Conservation (phyloP, 2,888 invertebrate genomes). For the Protula sp. region DNA sequence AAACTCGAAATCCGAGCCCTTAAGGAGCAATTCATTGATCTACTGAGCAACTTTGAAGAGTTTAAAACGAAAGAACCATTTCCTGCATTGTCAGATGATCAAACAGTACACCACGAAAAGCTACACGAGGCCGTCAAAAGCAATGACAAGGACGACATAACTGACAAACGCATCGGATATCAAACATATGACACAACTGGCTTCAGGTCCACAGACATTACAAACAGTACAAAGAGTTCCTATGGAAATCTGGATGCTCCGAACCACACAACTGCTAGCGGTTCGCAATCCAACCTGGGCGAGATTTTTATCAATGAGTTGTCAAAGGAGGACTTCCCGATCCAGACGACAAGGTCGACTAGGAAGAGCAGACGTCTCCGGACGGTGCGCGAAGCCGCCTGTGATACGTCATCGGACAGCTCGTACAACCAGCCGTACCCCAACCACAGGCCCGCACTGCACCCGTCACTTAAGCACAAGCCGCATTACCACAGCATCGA, state of each 20-base stretch:
- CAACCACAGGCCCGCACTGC: neutral
- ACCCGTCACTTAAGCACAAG: neutral
- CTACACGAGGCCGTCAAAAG: neutral
- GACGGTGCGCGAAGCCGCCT: neutral
- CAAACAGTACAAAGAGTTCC: neutral
- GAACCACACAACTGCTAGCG: neutral
- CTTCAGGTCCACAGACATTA: neutral
- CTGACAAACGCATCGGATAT: neutral
- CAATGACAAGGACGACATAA: neutral
- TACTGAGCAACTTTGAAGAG: conserved; percentile 13
- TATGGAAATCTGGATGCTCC: neutral
- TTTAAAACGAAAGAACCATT: neutral
- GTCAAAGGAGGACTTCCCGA: neutral
- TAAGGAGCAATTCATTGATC: conserved; percentile 17
- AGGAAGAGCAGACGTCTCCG: neutral
- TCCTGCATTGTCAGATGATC: neutral
- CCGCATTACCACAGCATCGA: neutral
- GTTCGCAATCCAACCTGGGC: neutral
- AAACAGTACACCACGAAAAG: neutral
- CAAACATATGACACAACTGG: no score
- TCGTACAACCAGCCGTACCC: neutral
- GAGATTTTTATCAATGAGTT: neutral
- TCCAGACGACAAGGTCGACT: neutral
- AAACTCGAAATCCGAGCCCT: conserved; percentile 20
- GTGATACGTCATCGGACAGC: neutral